A percentile compares a stretch with the other conserved stretches of the same genome.
phyloP scores from a whole-genome alignment of 2,797 vertebrate species.

The Nyctibius grandis region DNA sequence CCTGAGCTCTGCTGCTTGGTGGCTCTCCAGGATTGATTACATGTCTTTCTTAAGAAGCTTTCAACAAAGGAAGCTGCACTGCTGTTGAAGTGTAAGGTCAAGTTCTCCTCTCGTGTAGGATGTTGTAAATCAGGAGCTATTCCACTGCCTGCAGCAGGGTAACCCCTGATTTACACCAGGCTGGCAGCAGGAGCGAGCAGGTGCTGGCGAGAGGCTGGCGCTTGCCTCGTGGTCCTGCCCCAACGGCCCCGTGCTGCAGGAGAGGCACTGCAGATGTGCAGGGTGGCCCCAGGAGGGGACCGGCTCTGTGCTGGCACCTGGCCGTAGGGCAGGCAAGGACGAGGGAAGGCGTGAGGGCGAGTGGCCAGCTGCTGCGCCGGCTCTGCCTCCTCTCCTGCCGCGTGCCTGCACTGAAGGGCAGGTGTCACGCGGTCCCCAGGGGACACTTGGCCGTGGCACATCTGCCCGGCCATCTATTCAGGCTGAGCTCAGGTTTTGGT shows the following conservation, averaged over 20 bases:
- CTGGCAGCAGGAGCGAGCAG: background rate
- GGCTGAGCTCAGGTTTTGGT: background rate
- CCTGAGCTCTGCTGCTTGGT: background rate
- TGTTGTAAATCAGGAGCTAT: slow-evolving; percentile 53
- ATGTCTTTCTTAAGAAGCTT: slow-evolving; percentile 41
- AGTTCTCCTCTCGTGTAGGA: slow-evolving; percentile 44
- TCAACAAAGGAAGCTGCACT: slow-evolving; percentile 37
- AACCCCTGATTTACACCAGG: slow-evolving; percentile 27
- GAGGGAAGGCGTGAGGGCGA: background rate
- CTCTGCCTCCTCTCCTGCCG: background rate
- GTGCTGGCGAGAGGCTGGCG: background rate
- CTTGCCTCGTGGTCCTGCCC: background rate
- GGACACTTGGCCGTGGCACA: background rate
- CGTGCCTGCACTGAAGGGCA: background rate
- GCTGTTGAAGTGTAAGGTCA: slow-evolving; percentile 59
- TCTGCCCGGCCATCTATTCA: background rate
- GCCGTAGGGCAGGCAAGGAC: background rate
- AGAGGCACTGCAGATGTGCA: background rate
- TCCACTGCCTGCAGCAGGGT: background rate
- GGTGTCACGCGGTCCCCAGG: accelerated
- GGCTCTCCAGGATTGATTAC: slow-evolving; percentile 47
- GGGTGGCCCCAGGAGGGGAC: background rate
- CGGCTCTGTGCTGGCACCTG: accelerated
- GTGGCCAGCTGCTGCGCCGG: accelerated
- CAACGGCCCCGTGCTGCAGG: accelerated